A percentile compares a stretch with the other conserved stretches of the same genome.
Evolutionary conservation across 2,797 vertebrate species (phyloP).

Genomic region (Enoplosus armatus): DNA sequence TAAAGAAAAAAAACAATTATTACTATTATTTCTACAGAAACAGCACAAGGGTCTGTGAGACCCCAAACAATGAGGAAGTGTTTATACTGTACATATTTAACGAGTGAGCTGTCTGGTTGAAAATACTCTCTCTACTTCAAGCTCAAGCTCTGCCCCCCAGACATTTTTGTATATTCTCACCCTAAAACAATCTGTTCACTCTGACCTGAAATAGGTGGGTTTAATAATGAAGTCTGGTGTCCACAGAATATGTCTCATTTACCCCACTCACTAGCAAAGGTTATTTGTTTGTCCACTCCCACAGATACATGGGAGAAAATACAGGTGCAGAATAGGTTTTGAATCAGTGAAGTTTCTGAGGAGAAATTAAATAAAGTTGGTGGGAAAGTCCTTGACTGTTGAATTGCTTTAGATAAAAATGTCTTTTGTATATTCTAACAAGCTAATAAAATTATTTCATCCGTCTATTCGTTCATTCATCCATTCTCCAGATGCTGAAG

Average conservation of each 20-base stretch:
- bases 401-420: background rate
- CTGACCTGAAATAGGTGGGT: constrained; percentile 11
- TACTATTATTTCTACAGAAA: background rate
- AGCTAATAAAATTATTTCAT: background rate
- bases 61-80: background rate
- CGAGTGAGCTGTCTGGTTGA: background rate
- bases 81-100: background rate
- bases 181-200: constrained; percentile 4
- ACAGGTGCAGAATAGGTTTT: constrained; percentile 12
- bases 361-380: background rate
- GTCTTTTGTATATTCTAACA: too few relatives aligned
- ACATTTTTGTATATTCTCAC: background rate
- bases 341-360: constrained; percentile 4
- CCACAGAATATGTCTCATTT: constrained; percentile 19
- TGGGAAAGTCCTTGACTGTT: background rate
- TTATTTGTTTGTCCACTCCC: constrained; percentile 29
- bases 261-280: constrained; percentile 27
- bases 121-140: background rate
- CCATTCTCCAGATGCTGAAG: background rate
- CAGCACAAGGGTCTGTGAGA: background rate
- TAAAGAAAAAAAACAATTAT: background rate
- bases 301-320: constrained; percentile 14
- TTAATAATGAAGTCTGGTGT: constrained; percentile 28
- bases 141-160: background rate
- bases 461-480: background rate